Percentiles rank a stretch among this genome's conserved stretches.
Evolutionary conservation across 2,113 vertebrate genomes (phyloP).

Genomic region (Oriolus oriolus): DNA sequence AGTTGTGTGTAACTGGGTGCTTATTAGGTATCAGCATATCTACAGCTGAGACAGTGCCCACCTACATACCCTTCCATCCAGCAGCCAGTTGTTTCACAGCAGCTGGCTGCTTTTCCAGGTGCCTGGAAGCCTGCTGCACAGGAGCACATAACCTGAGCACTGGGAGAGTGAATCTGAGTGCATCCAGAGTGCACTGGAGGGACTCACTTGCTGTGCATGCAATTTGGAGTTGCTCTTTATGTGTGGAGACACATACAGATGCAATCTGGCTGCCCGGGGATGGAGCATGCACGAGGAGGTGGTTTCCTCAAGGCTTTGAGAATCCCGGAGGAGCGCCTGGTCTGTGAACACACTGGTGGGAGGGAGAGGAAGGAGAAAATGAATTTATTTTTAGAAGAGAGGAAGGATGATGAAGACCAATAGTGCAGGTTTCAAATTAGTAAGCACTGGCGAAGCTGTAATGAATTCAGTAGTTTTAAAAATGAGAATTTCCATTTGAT

Average conservation of each 20-base stretch:
- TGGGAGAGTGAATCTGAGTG: not conserved
- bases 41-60: not conserved
- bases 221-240: not conserved
- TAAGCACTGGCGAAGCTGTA: not conserved
- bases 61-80: not conserved
- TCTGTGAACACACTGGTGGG: not conserved
- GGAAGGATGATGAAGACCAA: not conserved
- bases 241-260: not conserved
- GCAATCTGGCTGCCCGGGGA: fast-evolving
- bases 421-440: not conserved
- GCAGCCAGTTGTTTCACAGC: not conserved
- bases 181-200: not conserved
- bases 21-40: not conserved
- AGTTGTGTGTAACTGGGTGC: not conserved
- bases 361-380: not conserved
- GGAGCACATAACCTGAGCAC: not conserved
- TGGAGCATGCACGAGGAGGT: fast-evolving
- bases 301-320: not conserved
- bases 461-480: not conserved
- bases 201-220: not conserved
- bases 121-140: not conserved
- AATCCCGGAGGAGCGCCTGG: fast-evolving
- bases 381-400: not conserved
- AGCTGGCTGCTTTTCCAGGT: not conserved
- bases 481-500: not conserved